A percentile compares a stretch with the other conserved stretches of the same genome.
phyloP scores from a whole-genome alignment of 2,113 vertebrate genomes.

The Takifugu flavidus region DNA sequence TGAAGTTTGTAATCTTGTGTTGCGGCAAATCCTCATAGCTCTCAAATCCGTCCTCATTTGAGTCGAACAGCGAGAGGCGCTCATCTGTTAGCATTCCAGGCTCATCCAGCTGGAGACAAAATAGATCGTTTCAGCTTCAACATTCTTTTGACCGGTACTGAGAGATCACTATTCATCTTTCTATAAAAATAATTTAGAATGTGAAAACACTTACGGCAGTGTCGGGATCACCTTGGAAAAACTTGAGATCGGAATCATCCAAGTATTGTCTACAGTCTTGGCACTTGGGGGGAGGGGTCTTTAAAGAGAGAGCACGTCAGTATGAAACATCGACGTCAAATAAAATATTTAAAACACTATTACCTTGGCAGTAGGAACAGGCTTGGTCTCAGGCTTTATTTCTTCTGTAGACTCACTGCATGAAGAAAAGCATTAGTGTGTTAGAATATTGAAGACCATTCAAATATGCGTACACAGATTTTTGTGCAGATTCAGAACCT shows the following conservation, averaged over 20 bases:
- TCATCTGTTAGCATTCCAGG: slow-evolving; percentile 93
- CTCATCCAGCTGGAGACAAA: slow-evolving; percentile 83
- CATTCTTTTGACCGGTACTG: background rate
- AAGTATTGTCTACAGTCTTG: slow-evolving; percentile 88
- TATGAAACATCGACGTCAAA: background rate
- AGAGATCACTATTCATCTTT: background rate
- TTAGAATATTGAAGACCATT: background rate
- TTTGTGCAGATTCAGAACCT: slow-evolving; percentile 39
- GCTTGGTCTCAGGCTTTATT: slow-evolving; percentile 65
- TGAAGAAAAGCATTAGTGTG: background rate
- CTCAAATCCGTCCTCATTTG: slow-evolving; percentile 91
- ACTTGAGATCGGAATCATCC: slow-evolving; percentile 92
- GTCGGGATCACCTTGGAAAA: slow-evolving; percentile 89
- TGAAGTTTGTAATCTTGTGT: slow-evolving; percentile 93
- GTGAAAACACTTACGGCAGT: slow-evolving; percentile 74
- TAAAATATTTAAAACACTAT: background rate
- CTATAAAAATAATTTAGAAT: too few relatives aligned
- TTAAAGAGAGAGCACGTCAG: background rate
- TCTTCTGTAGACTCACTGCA: slow-evolving; percentile 73
- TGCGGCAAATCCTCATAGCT: slow-evolving; percentile 93
- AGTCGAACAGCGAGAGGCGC: slow-evolving; percentile 88
- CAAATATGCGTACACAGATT: background rate
- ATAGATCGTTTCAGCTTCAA: background rate
- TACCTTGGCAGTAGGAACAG: slow-evolving; percentile 78
- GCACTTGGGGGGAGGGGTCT: slow-evolving; percentile 87